Percentiles rank a stretch among this genome's conserved stretches.
Conservation (phyloP, 2,113 vertebrate genomes). For the Halcyon malimbica region DNA sequence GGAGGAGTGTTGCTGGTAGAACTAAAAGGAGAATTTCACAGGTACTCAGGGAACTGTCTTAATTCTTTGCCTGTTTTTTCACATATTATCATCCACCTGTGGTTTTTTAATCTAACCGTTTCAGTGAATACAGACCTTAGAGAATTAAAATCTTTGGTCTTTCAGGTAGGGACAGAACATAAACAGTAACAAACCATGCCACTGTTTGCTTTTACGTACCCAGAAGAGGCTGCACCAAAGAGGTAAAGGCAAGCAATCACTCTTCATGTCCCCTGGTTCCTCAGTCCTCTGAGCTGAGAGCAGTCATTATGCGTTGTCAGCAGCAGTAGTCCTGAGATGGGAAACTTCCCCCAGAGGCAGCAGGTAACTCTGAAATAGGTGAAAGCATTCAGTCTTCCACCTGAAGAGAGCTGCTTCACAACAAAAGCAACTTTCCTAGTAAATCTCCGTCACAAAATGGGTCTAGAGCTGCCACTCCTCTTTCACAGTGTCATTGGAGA, state of each 20-base stretch:
- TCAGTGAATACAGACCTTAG: background rate
- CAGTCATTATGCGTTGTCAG: background rate
- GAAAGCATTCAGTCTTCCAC: background rate
- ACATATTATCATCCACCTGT: background rate
- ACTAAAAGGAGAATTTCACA: conserved; percentile 29
- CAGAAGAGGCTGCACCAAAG: background rate
- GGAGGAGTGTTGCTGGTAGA: background rate
- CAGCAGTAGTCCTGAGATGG: background rate
- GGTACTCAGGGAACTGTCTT: background rate
- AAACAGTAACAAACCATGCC: background rate
- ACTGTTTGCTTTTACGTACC: background rate
- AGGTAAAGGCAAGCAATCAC: background rate
- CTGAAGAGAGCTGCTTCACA: background rate
- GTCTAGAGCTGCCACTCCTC: background rate
- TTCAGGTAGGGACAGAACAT: background rate
- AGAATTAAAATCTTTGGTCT: background rate
- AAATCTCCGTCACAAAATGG: background rate
- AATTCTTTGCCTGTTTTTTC: background rate
- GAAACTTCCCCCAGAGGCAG: background rate
- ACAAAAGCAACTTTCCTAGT: background rate
- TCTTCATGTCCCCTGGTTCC: background rate
- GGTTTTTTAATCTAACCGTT: background rate
- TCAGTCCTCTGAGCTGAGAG: background rate
- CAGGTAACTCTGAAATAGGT: background rate
- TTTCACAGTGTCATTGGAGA: fast-evolving